Base-by-base conservation (phyloP, 2,888 invertebrate species). In the Pyrocoelia pectoralis region DNA sequence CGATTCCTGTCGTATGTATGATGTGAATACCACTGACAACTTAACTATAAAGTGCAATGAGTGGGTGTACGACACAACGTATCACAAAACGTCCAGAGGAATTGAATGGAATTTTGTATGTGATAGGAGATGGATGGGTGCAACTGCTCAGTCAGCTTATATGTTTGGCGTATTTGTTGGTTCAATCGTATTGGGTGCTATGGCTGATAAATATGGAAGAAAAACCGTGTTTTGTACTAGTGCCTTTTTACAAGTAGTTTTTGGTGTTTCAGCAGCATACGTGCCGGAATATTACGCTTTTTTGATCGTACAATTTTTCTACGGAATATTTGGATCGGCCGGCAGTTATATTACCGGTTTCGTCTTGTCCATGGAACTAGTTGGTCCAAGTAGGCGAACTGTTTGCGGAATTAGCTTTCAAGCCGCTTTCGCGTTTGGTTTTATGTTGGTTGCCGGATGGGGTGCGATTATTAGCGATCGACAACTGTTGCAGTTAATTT, bases 31-130 rank as follows among this genome's bases (percentile, higher is more conserved):
- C 2, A 74, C 77, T 46, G 69, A 77, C 1, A 82, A 82, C 46
- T 70, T 71, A 0, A 81, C 80, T 0, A 75, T 80, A 9, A 59
- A 76, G 0, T 89, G 88, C 70, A 72, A 77, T 5, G 80, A 84
- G 0, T 94, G 89, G 86, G 88, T 89, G 0, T 94, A 88, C 77
- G 92, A 94, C 73, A 84, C 84, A 6, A 90, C 87, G 0, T 92
- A 92, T 74, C 89, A 91, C 69, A 80, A 87, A 60, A 87, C 89
- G 0, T 91, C 93, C 0, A 85, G 90, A 52, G 88, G 88, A 6
- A 92, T 93, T 12, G 93, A 95, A 79, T 94, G 94, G 94, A 82
- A 89, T 75, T 87, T 94, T 54, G 91, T 94, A 1, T 95, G 95
- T 76, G 87, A 89, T 67, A 83, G 85, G 63, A 84, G 92, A 68